Conservation (phyloP, 2,797 vertebrate species). For the Amazonetta brasiliensis region DNA sequence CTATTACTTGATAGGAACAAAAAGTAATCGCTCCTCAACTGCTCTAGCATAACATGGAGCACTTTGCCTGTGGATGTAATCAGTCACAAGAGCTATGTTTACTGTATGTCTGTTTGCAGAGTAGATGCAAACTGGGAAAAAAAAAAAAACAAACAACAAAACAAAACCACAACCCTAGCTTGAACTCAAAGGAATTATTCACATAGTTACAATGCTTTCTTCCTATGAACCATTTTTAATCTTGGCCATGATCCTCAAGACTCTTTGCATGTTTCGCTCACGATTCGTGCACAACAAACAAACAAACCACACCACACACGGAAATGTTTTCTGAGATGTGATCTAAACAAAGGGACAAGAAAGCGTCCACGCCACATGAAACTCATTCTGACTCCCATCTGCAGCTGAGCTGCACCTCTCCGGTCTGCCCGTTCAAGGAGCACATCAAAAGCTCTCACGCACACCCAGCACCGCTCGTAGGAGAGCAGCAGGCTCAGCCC, state of each 20-base stretch:
- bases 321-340: not conserved
- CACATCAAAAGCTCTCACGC: not conserved
- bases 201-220: not conserved
- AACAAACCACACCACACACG: not conserved
- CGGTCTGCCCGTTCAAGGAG: accelerated
- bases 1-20: not conserved
- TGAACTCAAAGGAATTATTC: not conserved
- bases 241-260: not conserved
- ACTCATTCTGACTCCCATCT: not conserved
- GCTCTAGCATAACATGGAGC: not conserved
- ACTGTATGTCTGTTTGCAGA: not conserved
- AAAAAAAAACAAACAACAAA: not conserved
- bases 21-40: not conserved
- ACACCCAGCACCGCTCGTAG: accelerated
- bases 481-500: accelerated
- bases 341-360: not conserved
- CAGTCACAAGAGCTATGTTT: not conserved
- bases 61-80: not conserved
- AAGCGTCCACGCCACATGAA: not conserved
- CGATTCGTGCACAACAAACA: constrained; percentile 24
- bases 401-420: not conserved
- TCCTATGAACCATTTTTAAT: not conserved
- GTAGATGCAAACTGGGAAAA: not conserved
- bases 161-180: not conserved
- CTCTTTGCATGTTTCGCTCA: not conserved